These are phyloP conservation scores for Cuniculus paca DNA, from an alignment of 2,797 vertebrate genomes.

Conservation along the genomic window DNA sequence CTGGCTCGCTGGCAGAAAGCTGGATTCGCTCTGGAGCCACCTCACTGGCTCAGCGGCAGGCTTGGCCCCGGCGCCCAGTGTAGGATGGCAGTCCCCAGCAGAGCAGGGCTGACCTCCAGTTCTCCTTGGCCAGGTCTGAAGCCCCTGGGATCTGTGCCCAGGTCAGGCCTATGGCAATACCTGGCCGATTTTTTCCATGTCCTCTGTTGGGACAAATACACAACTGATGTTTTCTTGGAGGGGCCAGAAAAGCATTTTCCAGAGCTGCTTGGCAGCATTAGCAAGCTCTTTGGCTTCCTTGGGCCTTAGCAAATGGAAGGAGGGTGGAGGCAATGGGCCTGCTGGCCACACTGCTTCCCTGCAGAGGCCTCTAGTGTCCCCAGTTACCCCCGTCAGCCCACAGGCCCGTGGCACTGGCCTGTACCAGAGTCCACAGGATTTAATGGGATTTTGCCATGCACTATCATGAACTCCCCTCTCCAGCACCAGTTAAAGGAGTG, in stretches of 20 bases:
- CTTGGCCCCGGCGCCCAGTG: not conserved
- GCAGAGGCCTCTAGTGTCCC: constrained; percentile 57
- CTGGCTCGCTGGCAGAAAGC: not conserved
- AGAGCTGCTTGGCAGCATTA: constrained; percentile 49
- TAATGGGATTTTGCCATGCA: not conserved
- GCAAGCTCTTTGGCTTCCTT: constrained; percentile 21
- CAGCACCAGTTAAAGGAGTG: not conserved
- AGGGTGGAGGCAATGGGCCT: constrained; percentile 54
- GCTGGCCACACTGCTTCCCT: not conserved
- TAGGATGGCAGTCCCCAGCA: not conserved
- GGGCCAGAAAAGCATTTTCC: constrained; percentile 59
- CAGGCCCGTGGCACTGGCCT: not conserved
- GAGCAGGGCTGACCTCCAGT: not conserved
- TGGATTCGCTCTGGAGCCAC: not conserved
- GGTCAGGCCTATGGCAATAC: not conserved
- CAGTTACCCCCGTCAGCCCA: not conserved
- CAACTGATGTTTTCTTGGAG: not conserved
- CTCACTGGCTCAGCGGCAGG: not conserved
- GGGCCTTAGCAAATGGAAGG: constrained; percentile 31
- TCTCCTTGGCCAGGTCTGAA: constrained; percentile 55
- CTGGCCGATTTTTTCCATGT: constrained; percentile 42
- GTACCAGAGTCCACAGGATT: not conserved
- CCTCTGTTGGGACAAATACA: constrained; percentile 50
- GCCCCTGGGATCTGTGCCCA: not conserved
- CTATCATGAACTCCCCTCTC: not conserved